These are phyloP conservation scores for Druon quercuslanigerum DNA, from an alignment of 1,140 invertebrate genomes.

Conservation along the genomic window DNA sequence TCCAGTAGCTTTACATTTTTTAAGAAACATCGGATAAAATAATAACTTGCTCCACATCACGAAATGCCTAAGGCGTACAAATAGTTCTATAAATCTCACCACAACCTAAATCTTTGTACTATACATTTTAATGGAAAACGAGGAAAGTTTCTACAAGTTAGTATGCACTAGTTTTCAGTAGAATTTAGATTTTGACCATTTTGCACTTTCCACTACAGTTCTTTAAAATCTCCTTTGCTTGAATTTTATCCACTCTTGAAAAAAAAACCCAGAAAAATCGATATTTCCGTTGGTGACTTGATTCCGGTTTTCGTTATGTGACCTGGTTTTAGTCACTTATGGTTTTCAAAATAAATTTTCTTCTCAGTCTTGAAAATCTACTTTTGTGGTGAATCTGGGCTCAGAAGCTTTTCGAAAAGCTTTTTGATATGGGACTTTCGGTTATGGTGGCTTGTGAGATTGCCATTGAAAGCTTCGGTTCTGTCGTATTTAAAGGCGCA, in stretches of 20 bases:
- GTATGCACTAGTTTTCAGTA: too few species aligned
- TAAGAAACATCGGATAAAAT: background rate
- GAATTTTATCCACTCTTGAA: background rate
- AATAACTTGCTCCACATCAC: too few species aligned
- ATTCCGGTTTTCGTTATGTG: background rate
- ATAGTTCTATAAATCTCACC: too few species aligned
- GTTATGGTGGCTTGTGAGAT: background rate
- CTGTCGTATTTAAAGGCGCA: constrained; percentile 8
- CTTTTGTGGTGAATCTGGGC: background rate
- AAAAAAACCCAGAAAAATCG: background rate
- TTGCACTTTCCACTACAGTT: too few species aligned
- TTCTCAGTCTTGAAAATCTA: background rate
- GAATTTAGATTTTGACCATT: too few species aligned
- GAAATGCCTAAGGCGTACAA: too few species aligned
- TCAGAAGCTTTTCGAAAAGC: background rate
- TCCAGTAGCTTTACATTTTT: background rate
- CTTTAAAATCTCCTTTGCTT: too few species aligned
- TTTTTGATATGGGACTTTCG: constrained; percentile 1
- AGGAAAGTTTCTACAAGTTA: too few species aligned
- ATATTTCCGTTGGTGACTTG: background rate
- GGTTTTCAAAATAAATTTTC: too few species aligned
- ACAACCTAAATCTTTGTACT: too few species aligned
- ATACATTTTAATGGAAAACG: too few species aligned
- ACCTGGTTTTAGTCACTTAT: too few species aligned
- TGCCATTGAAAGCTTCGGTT: constrained; percentile 6